Evolutionary conservation across 30 jellyfish, hydroid and myxozoan genomes (phyloP).

Genomic region (Euphysa ruthae): DNA sequence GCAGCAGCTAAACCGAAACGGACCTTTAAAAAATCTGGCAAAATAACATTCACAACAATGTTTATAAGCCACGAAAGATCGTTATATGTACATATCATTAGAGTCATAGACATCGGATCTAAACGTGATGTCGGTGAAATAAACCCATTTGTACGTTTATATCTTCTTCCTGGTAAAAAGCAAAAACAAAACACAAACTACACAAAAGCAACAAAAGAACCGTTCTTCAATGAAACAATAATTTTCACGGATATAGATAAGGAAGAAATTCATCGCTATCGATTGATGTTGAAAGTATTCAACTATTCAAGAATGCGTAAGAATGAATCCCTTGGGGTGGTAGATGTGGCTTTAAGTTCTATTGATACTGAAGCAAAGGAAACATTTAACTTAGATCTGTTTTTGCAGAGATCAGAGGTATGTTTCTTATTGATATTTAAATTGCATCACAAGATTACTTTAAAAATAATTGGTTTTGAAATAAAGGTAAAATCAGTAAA

Average conservation of each 20-base stretch:
- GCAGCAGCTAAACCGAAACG: conserved; percentile 15
- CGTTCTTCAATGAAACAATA: conserved; percentile 53
- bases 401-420: conserved; percentile 40
- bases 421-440: neutral
- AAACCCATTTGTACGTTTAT: conserved; percentile 62
- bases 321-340: conserved; percentile 77
- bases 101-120: conserved; percentile 52
- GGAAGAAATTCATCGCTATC: conserved; percentile 35
- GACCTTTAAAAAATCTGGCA: conserved; percentile 56
- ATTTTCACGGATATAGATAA: conserved; percentile 37
- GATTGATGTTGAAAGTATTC: conserved; percentile 60
- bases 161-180: conserved; percentile 81
- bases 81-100: conserved; percentile 37
- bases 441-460: too few relatives aligned
- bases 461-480: too few relatives aligned
- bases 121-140: conserved; percentile 36
- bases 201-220: conserved; percentile 63
- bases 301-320: conserved; percentile 42
- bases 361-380: conserved; percentile 36
- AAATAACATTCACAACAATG: conserved; percentile 45
- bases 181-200: conserved; percentile 80
- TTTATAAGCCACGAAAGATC: conserved; percentile 14
- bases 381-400: conserved; percentile 58
- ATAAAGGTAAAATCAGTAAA: too few relatives aligned
- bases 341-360: conserved; percentile 67